phyloP scores from a whole-genome alignment of 2,797 vertebrate species.

The Ctenopoma multispine region DNA sequence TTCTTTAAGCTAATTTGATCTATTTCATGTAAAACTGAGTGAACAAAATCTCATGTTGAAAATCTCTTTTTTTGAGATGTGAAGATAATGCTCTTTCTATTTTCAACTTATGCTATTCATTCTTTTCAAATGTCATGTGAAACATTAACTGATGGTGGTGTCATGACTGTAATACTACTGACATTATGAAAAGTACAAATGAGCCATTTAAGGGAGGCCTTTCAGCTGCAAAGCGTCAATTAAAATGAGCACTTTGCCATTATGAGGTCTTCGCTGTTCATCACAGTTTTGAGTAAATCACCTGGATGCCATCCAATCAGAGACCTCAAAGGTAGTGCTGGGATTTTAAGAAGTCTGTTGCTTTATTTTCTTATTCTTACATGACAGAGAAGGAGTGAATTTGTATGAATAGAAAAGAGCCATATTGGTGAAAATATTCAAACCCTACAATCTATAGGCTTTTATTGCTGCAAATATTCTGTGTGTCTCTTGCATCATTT shows the following conservation, averaged over 20 bases:
- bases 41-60: constrained; percentile 1
- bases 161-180: constrained; percentile 27
- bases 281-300: constrained; percentile 39
- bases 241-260: constrained; percentile 49
- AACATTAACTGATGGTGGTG: constrained; percentile 45
- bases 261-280: constrained; percentile 24
- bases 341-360: neutral
- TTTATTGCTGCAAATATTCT: neutral
- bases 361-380: neutral
- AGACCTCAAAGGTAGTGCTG: neutral
- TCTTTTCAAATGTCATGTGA: constrained; percentile 41
- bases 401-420: neutral
- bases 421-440: neutral
- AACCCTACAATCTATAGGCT: neutral
- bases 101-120: constrained; percentile 23
- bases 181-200: constrained; percentile 31
- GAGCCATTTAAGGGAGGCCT: constrained; percentile 39
- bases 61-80: neutral
- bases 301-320: constrained; percentile 15
- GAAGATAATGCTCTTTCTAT: constrained; percentile 9
- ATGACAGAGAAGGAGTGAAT: neutral
- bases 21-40: constrained; percentile 3
- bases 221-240: constrained; percentile 45
- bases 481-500: neutral
- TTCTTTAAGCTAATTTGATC: neutral